Conservation (phyloP, 2,888 invertebrate species). For the Cheilosia impressa region DNA sequence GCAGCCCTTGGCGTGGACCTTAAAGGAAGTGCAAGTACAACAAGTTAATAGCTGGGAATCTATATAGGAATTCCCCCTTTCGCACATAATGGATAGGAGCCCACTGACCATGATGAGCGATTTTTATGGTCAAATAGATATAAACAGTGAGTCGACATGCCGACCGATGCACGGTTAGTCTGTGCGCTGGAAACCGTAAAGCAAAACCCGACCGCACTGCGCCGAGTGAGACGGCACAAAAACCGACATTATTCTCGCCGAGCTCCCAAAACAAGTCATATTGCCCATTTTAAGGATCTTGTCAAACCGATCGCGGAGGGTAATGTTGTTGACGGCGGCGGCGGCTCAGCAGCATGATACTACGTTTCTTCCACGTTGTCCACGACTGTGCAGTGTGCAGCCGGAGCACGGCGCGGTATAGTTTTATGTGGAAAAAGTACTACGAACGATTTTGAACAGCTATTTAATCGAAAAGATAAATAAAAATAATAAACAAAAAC, state of each 20-base stretch:
- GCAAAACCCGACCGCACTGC: conserved; percentile 36
- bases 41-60: conserved; percentile 73
- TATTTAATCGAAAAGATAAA: conserved; percentile 74
- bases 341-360: background rate
- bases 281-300: conserved; percentile 79
- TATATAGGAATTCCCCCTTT: conserved; percentile 54
- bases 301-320: conserved; percentile 68
- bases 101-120: conserved; percentile 62
- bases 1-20: conserved; percentile 10
- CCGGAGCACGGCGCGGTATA: conserved; percentile 7
- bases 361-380: background rate
- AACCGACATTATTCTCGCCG: conserved; percentile 75
- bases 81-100: conserved; percentile 5
- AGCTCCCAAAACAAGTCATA: conserved; percentile 77
- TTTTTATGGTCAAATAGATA: conserved; percentile 73
- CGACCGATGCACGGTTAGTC: conserved; percentile 40
- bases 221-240: conserved; percentile 52
- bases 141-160: conserved; percentile 57
- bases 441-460: conserved; percentile 65
- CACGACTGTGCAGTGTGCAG: background rate
- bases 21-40: conserved; percentile 48
- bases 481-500: conserved; percentile 58
- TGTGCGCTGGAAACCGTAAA: conserved; percentile 38
- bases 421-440: conserved; percentile 42
- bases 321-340: conserved; percentile 36